A percentile compares a stretch with the other conserved stretches of the same genome.
phyloP scores from a whole-genome alignment of 1,140 invertebrate genomes.

The Sipha flava region DNA sequence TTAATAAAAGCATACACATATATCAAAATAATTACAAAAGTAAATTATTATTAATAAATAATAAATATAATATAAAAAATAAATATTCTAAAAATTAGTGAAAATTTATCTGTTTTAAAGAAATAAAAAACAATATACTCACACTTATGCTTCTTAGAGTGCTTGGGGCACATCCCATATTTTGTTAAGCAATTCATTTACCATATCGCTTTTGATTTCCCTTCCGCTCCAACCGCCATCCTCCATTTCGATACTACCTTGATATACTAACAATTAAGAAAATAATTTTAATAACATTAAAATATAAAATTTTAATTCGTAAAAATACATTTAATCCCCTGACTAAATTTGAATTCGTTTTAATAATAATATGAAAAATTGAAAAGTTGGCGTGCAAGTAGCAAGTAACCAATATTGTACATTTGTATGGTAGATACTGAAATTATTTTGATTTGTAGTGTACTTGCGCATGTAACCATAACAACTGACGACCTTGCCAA shows the following conservation, averaged over 20 bases:
- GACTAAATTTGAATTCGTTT: too few species aligned
- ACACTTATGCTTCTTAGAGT: conserved; percentile 8
- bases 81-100: too few species aligned
- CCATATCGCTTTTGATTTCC: conserved; percentile 7
- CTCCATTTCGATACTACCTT: conserved; percentile 19
- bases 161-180: conserved; percentile 27
- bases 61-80: too few species aligned
- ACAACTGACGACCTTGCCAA: conserved; percentile 10
- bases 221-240: conserved; percentile 20
- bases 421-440: neutral
- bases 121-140: neutral
- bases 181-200: conserved; percentile 7
- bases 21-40: too few species aligned
- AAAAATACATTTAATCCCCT: neutral
- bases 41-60: too few species aligned
- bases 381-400: neutral
- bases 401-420: neutral
- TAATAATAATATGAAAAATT: neutral
- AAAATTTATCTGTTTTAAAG: neutral
- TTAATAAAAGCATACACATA: too few species aligned
- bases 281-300: neutral
- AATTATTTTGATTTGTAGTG: conserved; percentile 9
- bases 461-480: neutral
- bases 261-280: neutral
- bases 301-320: neutral